These are phyloP conservation scores for Petrolisthes manimaculis DNA, from an alignment of 2,888 invertebrate genomes.

Conservation along the genomic window DNA sequence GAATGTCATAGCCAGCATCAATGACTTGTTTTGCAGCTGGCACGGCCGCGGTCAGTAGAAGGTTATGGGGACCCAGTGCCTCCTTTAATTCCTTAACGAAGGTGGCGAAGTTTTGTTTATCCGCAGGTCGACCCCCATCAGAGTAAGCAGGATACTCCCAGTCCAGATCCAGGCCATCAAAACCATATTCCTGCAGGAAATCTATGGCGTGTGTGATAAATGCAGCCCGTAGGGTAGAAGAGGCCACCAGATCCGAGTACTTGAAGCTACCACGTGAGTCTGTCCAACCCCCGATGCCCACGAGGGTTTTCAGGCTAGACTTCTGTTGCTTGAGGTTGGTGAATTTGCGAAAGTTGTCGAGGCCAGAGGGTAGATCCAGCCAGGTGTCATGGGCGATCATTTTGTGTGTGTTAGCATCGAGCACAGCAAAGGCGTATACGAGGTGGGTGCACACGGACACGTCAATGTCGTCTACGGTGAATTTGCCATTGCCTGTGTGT, in stretches of 20 bases:
- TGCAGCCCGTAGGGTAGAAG: constrained; percentile 32
- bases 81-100: constrained; percentile 64
- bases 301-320: constrained; percentile 27
- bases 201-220: constrained; percentile 64
- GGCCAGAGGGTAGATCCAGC: constrained; percentile 67
- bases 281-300: constrained; percentile 51
- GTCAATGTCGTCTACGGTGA: constrained; percentile 29
- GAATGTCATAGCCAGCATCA: constrained; percentile 78
- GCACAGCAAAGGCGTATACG: constrained; percentile 32
- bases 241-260: constrained; percentile 42
- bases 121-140: constrained; percentile 72
- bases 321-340: constrained; percentile 37
- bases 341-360: constrained; percentile 25
- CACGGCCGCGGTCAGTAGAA: constrained; percentile 66
- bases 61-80: constrained; percentile 63
- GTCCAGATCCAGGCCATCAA: constrained; percentile 28
- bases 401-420: constrained; percentile 7
- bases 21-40: constrained; percentile 68
- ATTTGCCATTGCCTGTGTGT: constrained; percentile 32
- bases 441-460: constrained; percentile 13
- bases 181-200: constrained; percentile 48
- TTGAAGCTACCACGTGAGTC: constrained; percentile 25
- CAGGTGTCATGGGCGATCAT: neutral
- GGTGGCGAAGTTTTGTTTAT: constrained; percentile 68
- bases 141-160: constrained; percentile 41